Percentiles rank a stretch among this genome's conserved stretches.
These are phyloP conservation scores for Drosophila bocki DNA, from an alignment of 1,140 invertebrate genomes.

Conservation along the genomic window DNA sequence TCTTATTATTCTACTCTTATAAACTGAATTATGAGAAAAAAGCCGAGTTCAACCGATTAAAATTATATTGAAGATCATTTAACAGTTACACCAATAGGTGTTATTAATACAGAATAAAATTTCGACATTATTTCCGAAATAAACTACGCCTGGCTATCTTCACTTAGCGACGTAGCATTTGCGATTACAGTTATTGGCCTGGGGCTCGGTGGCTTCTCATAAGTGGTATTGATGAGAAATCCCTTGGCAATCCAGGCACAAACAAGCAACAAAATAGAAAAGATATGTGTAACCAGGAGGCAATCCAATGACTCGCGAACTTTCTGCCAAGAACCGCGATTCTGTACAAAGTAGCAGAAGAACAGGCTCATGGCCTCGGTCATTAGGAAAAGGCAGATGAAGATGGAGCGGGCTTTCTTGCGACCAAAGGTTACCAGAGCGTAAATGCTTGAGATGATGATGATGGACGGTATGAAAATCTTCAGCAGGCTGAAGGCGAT, in stretches of 20 bases:
- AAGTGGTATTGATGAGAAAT: conserved; percentile 12
- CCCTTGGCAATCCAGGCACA: conserved; percentile 23
- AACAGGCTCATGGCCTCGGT: conserved; percentile 91
- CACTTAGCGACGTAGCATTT: neutral
- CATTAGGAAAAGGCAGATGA: conserved; percentile 90
- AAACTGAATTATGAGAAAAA: too few species aligned
- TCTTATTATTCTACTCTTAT: too few species aligned
- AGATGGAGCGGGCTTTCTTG: conserved; percentile 85
- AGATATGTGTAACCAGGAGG: conserved; percentile 27
- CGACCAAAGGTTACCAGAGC: conserved; percentile 39
- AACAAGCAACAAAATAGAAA: conserved; percentile 14
- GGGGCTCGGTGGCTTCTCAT: neutral
- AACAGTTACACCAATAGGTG: neutral
- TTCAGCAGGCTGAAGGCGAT: conserved; percentile 93
- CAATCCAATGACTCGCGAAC: conserved; percentile 90
- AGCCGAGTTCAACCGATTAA: neutral
- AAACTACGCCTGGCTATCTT: conserved; percentile 17
- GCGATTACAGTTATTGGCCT: neutral
- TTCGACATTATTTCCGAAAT: neutral
- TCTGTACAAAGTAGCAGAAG: conserved; percentile 93
- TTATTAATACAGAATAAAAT: neutral
- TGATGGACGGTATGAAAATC: conserved; percentile 93
- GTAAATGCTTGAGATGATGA: conserved; percentile 86
- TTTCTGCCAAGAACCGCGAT: conserved; percentile 96
- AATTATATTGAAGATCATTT: neutral